Evolutionary conservation across 2,888 invertebrate species (phyloP), one percentile per base, ranked within the genome.

Genomic region (Drosophila lacicola): DNA sequence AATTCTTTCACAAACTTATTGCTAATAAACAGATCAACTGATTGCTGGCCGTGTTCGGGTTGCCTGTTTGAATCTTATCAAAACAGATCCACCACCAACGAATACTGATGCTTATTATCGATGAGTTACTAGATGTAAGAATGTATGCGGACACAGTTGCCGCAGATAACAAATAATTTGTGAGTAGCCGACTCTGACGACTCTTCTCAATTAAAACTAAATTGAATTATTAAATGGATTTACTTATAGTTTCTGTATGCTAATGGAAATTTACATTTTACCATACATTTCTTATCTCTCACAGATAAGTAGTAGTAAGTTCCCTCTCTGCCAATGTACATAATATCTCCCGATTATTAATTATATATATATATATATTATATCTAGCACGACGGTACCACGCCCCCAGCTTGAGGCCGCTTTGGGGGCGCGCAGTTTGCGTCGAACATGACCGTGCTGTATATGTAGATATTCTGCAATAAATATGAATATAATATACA

Each of bases 381-480:
- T 10, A 17, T 2, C 11, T 0, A 29, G 14, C n/a, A n/a, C 11
- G 51, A 46, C 46, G 51, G 46, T 46, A 65, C 51, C 39, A 41
- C 25, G 51, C 10, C 14, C 25, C 25, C 17, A 10, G 11, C 42
- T 19, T 13, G 13, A 44, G 25, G n/a, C 14, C 33, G 10, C n/a
- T 10, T 3, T 4, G 14, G 2, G 63, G 21, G n/a, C 58, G 36
- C 3, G 29, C 13, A 9, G 50, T 6, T 49, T 49, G 63, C 63
- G 41, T 49, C 61, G 25, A 25, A 2, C 8, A 25, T n/a, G 37
- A 25, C 5, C 11, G 14, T 50, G 10, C 37, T 50, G n/a, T 50
- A 37, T 10, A 14, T 25, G 13, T n/a, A 19, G 4, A 42, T 42
- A n/a, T 45, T 13, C 13, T 8, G 13, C 37, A 39, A 29, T 25